These are phyloP conservation scores for Botia almorhae DNA, from an alignment of 2,797 vertebrate species.

Conservation along the genomic window DNA sequence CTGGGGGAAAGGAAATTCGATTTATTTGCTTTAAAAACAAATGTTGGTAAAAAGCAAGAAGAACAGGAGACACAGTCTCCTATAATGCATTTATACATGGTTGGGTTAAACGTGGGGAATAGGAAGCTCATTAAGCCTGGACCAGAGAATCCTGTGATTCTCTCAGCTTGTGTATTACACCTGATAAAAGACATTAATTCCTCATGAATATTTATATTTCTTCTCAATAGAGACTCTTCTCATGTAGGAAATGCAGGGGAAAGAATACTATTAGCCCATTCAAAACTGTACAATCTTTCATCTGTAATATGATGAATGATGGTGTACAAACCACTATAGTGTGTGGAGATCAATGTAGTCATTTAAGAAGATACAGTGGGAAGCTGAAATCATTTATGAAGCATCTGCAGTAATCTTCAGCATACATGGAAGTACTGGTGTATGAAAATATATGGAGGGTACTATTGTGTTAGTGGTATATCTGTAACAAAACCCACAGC, in stretches of 20 bases:
- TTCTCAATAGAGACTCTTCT: slow-evolving; percentile 10
- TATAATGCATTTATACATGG: slow-evolving; percentile 53
- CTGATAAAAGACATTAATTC: slow-evolving; percentile 40
- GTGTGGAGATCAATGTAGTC: slow-evolving; percentile 2
- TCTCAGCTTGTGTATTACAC: slow-evolving; percentile 45
- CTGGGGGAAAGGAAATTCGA: background rate
- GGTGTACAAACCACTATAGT: background rate
- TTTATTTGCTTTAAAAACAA: too few species aligned
- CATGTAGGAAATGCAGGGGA: slow-evolving; percentile 4
- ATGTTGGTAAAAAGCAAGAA: slow-evolving; percentile 8
- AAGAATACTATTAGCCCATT: slow-evolving; percentile 4
- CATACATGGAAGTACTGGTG: background rate
- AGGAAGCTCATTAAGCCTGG: slow-evolving; percentile 52
- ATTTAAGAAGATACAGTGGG: background rate
- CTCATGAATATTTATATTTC: slow-evolving; percentile 3
- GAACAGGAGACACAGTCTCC: slow-evolving; percentile 39
- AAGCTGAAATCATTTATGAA: background rate
- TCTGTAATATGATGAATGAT: slow-evolving; percentile 4
- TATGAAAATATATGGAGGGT: background rate
- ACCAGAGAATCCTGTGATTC: slow-evolving; percentile 45
- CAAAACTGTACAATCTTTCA: slow-evolving; percentile 1
- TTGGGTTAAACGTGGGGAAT: slow-evolving; percentile 36
- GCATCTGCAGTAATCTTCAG: background rate
- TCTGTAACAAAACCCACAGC: background rate
- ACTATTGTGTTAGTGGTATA: background rate